These are phyloP conservation scores for Apolygus lucorum DNA, from an alignment of 1,140 invertebrate genomes.

Conservation along the genomic window DNA sequence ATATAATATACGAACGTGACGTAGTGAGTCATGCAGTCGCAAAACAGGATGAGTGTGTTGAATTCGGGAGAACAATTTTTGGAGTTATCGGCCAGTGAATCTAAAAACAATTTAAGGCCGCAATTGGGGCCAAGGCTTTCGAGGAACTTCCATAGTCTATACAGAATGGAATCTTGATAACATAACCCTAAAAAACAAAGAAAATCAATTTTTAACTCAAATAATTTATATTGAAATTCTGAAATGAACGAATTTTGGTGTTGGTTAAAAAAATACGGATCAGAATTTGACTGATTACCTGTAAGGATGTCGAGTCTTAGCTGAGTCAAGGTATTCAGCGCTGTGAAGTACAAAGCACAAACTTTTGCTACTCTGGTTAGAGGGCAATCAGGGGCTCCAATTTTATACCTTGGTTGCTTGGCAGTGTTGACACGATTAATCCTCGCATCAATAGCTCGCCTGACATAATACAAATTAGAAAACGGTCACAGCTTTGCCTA, in stretches of 20 bases:
- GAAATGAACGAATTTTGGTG: no score
- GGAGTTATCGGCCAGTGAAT: constrained; percentile 69
- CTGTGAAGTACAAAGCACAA: constrained; percentile 85
- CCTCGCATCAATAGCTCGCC: constrained; percentile 44
- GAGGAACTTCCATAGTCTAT: constrained; percentile 86
- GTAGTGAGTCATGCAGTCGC: constrained; percentile 94
- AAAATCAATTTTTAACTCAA: background rate
- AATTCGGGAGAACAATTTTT: constrained; percentile 75
- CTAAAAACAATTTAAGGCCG: constrained; percentile 81
- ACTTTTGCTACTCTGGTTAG: constrained; percentile 63
- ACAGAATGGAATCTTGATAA: constrained; percentile 83
- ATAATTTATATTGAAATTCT: no score
- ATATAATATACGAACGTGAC: constrained; percentile 68
- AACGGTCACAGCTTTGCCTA: no score
- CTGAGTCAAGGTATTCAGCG: constrained; percentile 80
- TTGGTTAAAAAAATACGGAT: no score
- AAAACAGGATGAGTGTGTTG: constrained; percentile 86
- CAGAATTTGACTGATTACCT: constrained; percentile 58
- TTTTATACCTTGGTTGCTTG: constrained; percentile 29
- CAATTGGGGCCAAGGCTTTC: constrained; percentile 77
- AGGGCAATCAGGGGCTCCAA: constrained; percentile 33
- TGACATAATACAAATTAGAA: constrained; percentile 34
- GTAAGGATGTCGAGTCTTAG: constrained; percentile 90
- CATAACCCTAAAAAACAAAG: constrained; percentile 62
- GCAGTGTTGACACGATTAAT: constrained; percentile 37